Evolutionary conservation across 2,797 vertebrate genomes (phyloP), one percentile per base, ranked within the genome.

Genomic region (Glyptemys insculpta): DNA sequence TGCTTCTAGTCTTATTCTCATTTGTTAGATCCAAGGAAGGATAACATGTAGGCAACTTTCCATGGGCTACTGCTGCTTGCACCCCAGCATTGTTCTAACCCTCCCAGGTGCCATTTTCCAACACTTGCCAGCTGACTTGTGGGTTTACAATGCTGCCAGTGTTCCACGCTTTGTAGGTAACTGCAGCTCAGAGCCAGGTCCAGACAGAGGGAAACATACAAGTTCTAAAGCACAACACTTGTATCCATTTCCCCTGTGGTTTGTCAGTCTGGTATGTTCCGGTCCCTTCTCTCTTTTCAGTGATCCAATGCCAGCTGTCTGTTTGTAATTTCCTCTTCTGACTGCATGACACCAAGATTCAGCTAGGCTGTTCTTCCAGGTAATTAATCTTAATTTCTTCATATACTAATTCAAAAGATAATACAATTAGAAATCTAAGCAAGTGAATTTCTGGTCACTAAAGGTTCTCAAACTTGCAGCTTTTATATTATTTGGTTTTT

Each of bases 131-230:
- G 44, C 25, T 78, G 8, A 29, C 27, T 49, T 78, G 12, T 87
- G 88, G 90, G 87, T 92, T 95, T 94, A 95, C 80, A 95, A 88
- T 86, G 94, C 80, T 6, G 78, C 72, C 79, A 91, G 44, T 95
- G 89, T 91, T 91, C 76, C 12, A 16, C 52, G 3, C 37, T 91
- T 90, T 50, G 44, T 84, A 5, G 78, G 47, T 82, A 41, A 34
- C 10, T 85, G 50, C 0, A 72, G 5, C 25, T 90, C 56, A 81
- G 76, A 79, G 54, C 8, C 23, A 12, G 6, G 1, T 9, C 47
- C 88, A 81, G 1, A 0, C 23, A 62, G 87, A 92, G 44, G 2
- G 54, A 29, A 44, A 29, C 3, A 21, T 14, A 62, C 3, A 81
- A 56, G 56, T 68, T 29, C n/a, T 41, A 72, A 89, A 83, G 27